phyloP scores from a whole-genome alignment of 2,888 invertebrate species.

The Caenorhabditis auriculariae region DNA sequence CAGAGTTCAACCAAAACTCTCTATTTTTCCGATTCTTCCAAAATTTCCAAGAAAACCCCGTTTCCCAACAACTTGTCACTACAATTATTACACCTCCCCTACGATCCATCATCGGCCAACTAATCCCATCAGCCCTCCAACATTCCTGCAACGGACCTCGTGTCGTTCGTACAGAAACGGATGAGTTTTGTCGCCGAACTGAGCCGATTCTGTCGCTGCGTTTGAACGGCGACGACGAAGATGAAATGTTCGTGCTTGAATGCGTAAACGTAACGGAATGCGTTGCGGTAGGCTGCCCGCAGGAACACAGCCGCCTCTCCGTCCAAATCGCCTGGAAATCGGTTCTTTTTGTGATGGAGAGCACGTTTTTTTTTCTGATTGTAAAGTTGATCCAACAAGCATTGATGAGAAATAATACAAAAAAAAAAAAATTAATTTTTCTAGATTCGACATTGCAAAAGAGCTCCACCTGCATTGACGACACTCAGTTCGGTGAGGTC shows the following conservation, averaged over 20 bases:
- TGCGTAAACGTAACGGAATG: constrained; percentile 63
- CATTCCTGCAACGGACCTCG: constrained; percentile 51
- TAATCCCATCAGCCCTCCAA: too few relatives aligned
- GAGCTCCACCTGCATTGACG: constrained; percentile 12
- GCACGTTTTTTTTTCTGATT: too few relatives aligned
- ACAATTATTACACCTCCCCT: too few relatives aligned
- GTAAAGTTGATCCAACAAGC: too few relatives aligned
- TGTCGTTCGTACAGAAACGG: constrained; percentile 65
- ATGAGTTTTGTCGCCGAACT: constrained; percentile 59
- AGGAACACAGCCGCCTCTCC: constrained; percentile 58
- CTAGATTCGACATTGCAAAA: too few relatives aligned
- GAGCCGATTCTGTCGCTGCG: constrained; percentile 9
- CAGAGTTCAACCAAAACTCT: too few relatives aligned
- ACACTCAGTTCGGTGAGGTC: constrained; percentile 31
- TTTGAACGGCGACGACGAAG: constrained; percentile 65
- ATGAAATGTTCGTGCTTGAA: constrained; percentile 65
- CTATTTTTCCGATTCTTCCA: too few relatives aligned
- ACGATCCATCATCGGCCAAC: too few relatives aligned
- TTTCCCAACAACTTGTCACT: too few relatives aligned
- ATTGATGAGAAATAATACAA: not conserved
- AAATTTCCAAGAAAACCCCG: too few relatives aligned
- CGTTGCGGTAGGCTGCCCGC: constrained; percentile 44
- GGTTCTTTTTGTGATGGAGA: not conserved
- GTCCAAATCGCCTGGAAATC: constrained; percentile 48
- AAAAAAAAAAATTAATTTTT: not conserved